Evolutionary conservation across 2,888 invertebrate genomes (phyloP), one percentile per base, ranked within the genome.

Genomic region (Erannis defoliaria): DNA sequence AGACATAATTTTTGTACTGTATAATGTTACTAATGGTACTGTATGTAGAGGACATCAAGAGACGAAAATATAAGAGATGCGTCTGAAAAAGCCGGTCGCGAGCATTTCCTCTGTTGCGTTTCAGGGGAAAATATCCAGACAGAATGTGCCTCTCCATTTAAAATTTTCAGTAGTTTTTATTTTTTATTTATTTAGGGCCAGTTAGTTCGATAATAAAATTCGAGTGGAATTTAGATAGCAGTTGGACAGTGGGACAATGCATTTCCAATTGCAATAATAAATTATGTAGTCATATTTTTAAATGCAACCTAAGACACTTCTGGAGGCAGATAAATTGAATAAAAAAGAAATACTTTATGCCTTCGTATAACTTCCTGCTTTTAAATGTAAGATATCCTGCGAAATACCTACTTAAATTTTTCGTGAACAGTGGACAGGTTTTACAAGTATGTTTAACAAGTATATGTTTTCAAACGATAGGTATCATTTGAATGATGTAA

Each of bases 11-110:
- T 31, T 48, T 31, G 5, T 14, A 0, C 14, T n/a, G 10, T 31
- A 29, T 40, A 60, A 68, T n/a, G n/a, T n/a, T n/a, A n/a, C 23
- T 23, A 23, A 23, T 0, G 5, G 5, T 59, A 56, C 43, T 19
- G 37, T 45, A 42, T 21, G 26, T 37, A 55, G 35, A 19, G 14
- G 21, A 29, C 42, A 50, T 18, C 40, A 55, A 43, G 8, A 26
- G 19, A 16, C 54, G 66, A 74, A 73, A 29, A 29, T 67, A 71
- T 60, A 63, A 78, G 70, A 74, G 76, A 62, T 75, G 77, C 80
- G 76, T 79, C 83, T 85, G 85, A 85, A 87, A 83, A 84, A 82
- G 83, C 85, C 82, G 84, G 85, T 74, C 69, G 72, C 66, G 80
- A 88, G 88, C 88, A 88, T 88, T 87, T 86, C 82, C 84, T 73